Percentiles rank a stretch among this genome's conserved stretches.
These are phyloP conservation scores for Flabesymbios commensalis DNA, from an alignment of 2,888 invertebrate species.

Conservation along the genomic window DNA sequence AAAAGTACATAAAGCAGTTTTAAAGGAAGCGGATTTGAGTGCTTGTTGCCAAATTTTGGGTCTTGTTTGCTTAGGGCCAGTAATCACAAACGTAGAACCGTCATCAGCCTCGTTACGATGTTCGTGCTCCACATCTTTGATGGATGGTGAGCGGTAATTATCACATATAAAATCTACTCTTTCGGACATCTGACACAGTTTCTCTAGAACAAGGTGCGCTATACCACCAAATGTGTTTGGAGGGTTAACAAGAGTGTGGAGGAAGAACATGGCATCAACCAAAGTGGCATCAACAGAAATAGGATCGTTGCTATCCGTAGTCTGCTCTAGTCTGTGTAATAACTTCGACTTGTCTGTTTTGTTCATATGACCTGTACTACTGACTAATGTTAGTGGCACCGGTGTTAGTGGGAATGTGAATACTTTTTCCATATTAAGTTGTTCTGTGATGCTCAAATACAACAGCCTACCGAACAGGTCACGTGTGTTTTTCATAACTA, in stretches of 20 bases:
- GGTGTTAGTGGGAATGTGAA: conserved; percentile 17
- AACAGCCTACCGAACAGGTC: conserved; percentile 17
- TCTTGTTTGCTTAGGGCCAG: too few relatives aligned
- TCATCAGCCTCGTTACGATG: not conserved
- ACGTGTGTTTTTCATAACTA: conserved; percentile 6
- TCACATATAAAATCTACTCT: conserved; percentile 14
- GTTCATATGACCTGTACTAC: conserved; percentile 14
- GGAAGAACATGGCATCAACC: conserved; percentile 3
- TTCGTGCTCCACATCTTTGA: conserved; percentile 12
- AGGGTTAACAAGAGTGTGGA: not conserved
- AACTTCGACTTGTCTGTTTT: conserved; percentile 10
- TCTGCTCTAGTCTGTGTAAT: not conserved
- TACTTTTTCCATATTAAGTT: conserved; percentile 11
- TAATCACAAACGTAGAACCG: not conserved
- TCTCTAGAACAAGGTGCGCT: not conserved
- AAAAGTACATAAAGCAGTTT: not conserved
- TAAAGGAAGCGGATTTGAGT: not conserved
- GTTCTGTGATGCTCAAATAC: conserved; percentile 5
- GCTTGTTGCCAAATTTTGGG: not conserved
- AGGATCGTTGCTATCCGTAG: not conserved
- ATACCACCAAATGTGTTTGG: not conserved
- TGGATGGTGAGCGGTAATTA: conserved; percentile 7
- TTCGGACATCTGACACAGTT: not conserved
- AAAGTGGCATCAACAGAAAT: not conserved
- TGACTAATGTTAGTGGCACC: conserved; percentile 16